Percentiles rank a stretch among this genome's conserved stretches.
Evolutionary conservation across 2,888 invertebrate species (phyloP).

Genomic region (Notodonta dromedarius): DNA sequence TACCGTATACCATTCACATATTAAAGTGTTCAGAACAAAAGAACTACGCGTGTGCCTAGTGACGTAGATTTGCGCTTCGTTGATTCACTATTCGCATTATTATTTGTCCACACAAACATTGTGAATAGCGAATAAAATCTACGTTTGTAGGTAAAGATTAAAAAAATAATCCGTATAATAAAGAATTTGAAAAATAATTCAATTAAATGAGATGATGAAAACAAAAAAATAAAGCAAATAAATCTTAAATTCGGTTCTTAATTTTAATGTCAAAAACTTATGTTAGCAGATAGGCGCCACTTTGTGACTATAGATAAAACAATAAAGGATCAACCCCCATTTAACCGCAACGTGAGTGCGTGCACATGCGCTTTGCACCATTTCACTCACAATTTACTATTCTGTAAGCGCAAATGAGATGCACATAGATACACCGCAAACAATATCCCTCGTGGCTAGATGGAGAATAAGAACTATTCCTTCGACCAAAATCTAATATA

Average conservation of each 20-base stretch:
- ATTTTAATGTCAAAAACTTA: not conserved
- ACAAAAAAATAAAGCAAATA: not conserved
- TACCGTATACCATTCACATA: slow-evolving; percentile 11
- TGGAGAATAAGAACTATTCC: too few species aligned
- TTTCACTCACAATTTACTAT: too few species aligned
- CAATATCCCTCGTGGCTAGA: too few species aligned
- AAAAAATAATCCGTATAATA: too few species aligned
- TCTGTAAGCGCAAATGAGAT: too few species aligned
- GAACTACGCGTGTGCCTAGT: slow-evolving; percentile 11
- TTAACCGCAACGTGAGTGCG: not conserved
- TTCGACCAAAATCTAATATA: too few species aligned
- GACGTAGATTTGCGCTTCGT: slow-evolving; percentile 15
- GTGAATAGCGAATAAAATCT: too few species aligned
- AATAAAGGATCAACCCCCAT: not conserved
- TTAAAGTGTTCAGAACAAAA: slow-evolving; percentile 16
- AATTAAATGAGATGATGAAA: not conserved
- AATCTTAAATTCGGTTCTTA: not conserved
- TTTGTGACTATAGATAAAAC: not conserved
- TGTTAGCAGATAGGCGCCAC: not conserved
- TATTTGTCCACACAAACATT: too few species aligned
- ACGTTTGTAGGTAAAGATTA: too few species aligned
- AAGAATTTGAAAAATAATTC: not conserved
- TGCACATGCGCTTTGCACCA: too few species aligned
- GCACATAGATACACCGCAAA: too few species aligned
- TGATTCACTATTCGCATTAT: slow-evolving; percentile 4